Evolutionary conservation across 1,140 invertebrate genomes (phyloP).

Genomic region (Thaumatotibia leucotreta): DNA sequence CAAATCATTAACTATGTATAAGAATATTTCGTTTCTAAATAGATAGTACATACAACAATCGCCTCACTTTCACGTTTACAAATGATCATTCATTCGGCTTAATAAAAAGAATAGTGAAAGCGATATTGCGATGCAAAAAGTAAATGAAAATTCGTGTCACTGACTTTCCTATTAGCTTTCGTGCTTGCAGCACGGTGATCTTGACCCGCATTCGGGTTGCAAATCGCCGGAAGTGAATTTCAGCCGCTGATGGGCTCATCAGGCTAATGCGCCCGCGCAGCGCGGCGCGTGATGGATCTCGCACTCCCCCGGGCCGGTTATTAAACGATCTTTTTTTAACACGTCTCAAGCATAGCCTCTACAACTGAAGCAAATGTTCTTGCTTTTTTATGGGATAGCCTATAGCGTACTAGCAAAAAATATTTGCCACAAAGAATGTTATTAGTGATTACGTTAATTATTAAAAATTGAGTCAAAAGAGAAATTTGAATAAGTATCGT

Average conservation of each 20-base stretch:
- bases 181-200: slow-evolving; percentile 29
- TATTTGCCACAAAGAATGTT: neutral
- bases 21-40: slow-evolving; percentile 42
- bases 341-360: neutral
- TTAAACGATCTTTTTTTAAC: neutral
- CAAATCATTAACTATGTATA: slow-evolving; percentile 53
- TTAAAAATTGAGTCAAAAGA: neutral
- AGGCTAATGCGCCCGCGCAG: neutral
- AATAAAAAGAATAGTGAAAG: slow-evolving; percentile 70
- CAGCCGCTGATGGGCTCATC: slow-evolving; percentile 11
- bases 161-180: slow-evolving; percentile 57
- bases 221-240: slow-evolving; percentile 4
- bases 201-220: slow-evolving; percentile 44
- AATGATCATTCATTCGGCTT: slow-evolving; percentile 54
- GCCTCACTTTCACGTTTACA: slow-evolving; percentile 67
- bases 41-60: slow-evolving; percentile 52
- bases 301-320: neutral
- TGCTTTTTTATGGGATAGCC: neutral
- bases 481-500: neutral
- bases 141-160: slow-evolving; percentile 68
- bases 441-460: neutral
- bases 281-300: neutral
- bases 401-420: neutral
- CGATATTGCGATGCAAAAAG: slow-evolving; percentile 64
- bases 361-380: neutral